A percentile compares a stretch with the other conserved stretches of the same genome.
phyloP scores from a whole-genome alignment of 2,797 vertebrate genomes.

The Pantherophis vulpinus region DNA sequence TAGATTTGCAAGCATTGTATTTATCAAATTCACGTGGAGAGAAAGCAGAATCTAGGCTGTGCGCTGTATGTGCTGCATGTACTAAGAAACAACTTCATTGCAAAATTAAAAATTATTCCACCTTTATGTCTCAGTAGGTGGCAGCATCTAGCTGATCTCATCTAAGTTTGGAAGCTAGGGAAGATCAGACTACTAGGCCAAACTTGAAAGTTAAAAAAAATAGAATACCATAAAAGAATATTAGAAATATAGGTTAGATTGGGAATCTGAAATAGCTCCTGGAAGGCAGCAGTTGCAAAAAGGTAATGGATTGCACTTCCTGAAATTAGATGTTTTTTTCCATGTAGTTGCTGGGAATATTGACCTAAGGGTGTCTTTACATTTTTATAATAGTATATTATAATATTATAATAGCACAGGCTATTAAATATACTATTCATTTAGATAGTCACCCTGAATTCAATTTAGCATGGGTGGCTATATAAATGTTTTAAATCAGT shows the following conservation, averaged over 20 bases:
- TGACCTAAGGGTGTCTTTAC: background rate
- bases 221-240: background rate
- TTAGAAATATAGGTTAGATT: background rate
- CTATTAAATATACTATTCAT: background rate
- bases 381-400: background rate
- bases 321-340: background rate
- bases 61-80: background rate
- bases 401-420: background rate
- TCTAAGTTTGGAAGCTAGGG: background rate
- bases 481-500: background rate
- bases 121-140: background rate
- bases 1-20: slow-evolving; percentile 1
- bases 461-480: background rate
- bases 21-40: background rate
- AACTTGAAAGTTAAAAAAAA: background rate
- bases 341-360: background rate
- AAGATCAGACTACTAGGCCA: background rate
- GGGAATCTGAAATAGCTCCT: background rate
- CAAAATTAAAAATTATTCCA: background rate
- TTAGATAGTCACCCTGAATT: background rate
- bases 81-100: background rate
- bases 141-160: background rate
- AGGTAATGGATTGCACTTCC: background rate
- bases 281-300: background rate
- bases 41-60: background rate